phyloP scores from a whole-genome alignment of 2,113 vertebrate species.

The Grammomys dolichurus region DNA sequence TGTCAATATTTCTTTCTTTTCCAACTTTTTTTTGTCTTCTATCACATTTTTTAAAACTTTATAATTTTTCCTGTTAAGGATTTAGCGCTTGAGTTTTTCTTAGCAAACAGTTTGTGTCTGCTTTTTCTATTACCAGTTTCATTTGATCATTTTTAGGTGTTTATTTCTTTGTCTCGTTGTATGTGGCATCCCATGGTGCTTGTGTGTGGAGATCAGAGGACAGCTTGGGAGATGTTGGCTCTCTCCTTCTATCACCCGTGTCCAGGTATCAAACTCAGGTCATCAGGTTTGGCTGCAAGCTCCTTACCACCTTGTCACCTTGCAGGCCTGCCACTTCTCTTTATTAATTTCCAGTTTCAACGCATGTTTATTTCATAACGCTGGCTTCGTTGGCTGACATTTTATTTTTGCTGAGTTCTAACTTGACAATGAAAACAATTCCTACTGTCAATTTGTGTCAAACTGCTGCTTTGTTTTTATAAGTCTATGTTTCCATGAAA shows the following conservation, averaged over 20 bases:
- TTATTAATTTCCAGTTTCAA: slow-evolving; percentile 23
- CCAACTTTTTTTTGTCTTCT: slow-evolving; percentile 19
- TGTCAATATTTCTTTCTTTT: not conserved
- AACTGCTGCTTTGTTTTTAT: slow-evolving; percentile 13
- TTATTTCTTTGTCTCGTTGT: not conserved
- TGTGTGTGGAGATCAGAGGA: not conserved
- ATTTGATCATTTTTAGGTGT: not conserved
- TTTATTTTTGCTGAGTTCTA: slow-evolving; percentile 25
- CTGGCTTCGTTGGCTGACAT: not conserved
- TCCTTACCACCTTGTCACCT: not conserved
- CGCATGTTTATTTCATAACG: not conserved
- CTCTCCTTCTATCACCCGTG: not conserved
- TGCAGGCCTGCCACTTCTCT: not conserved
- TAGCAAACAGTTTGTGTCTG: not conserved
- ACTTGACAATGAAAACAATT: slow-evolving; percentile 4
- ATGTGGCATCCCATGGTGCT: not conserved
- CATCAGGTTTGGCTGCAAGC: not conserved
- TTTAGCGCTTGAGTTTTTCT: slow-evolving; percentile 14
- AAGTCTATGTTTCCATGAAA: slow-evolving; percentile 29
- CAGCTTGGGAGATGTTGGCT: not conserved
- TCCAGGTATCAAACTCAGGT: not conserved
- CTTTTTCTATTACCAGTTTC: not conserved
- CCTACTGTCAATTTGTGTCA: slow-evolving; percentile 67
- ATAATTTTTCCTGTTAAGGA: not conserved
- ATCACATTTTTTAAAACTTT: not conserved